Evolutionary conservation across 2,113 vertebrate species (phyloP), one percentile per base, ranked within the genome.

Genomic region (Oryzias javanicus): DNA sequence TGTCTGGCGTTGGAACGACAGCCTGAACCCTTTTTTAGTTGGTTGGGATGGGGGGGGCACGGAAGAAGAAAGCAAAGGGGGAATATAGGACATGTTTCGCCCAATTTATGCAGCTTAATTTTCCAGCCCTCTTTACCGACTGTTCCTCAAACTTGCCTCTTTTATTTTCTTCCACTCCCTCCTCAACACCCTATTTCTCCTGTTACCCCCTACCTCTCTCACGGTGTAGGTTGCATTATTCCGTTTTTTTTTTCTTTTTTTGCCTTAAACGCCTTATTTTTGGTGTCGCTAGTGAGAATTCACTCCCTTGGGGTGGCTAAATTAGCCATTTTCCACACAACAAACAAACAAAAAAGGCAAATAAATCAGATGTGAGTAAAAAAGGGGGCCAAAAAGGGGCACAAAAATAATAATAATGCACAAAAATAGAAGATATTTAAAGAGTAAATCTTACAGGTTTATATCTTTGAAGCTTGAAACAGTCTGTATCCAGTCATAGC

Each of bases 71-170:
- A 82, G 73, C 61, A 35, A 27, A 75, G 49, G 81, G 22, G 70
- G 81, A 82, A 89, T 87, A 87, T 85, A 84, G 89, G 87, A 88
- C 87, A 88, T 78, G 82, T 87, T 88, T 84, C 74, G 35, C 79
- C 79, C 82, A 84, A 86, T 89, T 88, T 89, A 90, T 90, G 87
- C 87, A 89, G 80, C 82, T 83, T 91, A 88, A 91, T 91, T 90
- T 89, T 89, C 82, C 84, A 86, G 81, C 87, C 85, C 76, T 79
- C 80, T 35, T 76, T 76, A 54, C 76, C 60, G 76, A 87, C 82
- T 89, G 83, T 88, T 88, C 81, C 81, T 84, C 79, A 84, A 84
- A 81, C 72, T 80, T 76, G 56, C 62, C 44, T 81, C 79, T 79
- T 81, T 85, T 86, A 64, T 80, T 76, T 71, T 65, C 58, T 55